Base-by-base conservation (phyloP, 2,113 vertebrate genomes). In the Choloepus hoffmanni region DNA sequence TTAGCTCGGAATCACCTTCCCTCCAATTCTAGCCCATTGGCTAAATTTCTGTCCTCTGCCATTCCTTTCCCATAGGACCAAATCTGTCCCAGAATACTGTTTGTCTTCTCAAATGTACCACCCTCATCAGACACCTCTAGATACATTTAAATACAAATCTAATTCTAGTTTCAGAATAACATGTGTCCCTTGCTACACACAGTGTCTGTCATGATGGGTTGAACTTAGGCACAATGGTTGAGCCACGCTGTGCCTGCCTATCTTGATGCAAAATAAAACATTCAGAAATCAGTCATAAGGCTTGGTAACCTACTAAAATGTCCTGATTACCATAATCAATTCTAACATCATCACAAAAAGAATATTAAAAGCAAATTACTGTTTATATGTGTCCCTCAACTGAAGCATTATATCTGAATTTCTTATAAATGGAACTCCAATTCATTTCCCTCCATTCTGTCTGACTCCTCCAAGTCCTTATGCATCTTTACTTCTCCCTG, bases 381-480 rank as follows among this genome's bases (percentile, higher is more conserved):
- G 6, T 36, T 84, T 92, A 73, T 70, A 63, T 48, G 84, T 30
- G 45, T 36, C 14, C 36, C 60, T 40, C 4, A 40, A 87, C 70
- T 70, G 30, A 77, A 77, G 28, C 26, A 50, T 74, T 90, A 58
- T 83, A 76, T 86, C 45, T 72, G 62, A 85, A 50, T 83, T 76
- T 72, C 62, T 86, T 78, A 36, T 2, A 89, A 63, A 58, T 62
- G 62, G 67, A 89, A 85, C 40, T 82, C 24, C 19, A 95, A 73
- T 23, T 94, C 68, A 84, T 77, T 67, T 81, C 36, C 50, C 58
- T 85, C 43, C 53, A 33, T 33, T 95, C 58, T 55, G 21, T 92
- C 89, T 93, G 74, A 70, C 83, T 84, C 67, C 26, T 94, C 16
- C 55, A 65, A 68, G 48, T 81, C 50, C 33, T 89, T 92, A 85